A percentile compares a stretch with the other conserved stretches of the same genome.
These are phyloP conservation scores for Hemistola chrysoprasaria DNA, from an alignment of 2,888 invertebrate species.

Conservation along the genomic window DNA sequence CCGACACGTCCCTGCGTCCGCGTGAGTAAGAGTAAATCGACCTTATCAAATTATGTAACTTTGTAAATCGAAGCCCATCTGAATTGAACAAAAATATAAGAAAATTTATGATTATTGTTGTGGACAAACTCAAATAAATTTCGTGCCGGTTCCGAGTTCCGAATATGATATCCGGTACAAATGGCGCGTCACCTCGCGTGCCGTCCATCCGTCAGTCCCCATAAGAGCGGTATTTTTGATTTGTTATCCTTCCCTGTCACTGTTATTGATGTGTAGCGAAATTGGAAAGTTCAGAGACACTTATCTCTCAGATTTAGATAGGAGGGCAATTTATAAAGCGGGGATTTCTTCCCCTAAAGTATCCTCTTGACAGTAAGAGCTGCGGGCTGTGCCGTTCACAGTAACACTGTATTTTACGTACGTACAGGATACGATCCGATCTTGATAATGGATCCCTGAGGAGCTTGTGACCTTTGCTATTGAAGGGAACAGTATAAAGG, in stretches of 20 bases:
- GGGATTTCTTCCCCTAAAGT: slow-evolving; percentile 69
- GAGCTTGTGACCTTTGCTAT: slow-evolving; percentile 13
- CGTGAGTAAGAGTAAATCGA: too few relatives aligned
- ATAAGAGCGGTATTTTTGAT: slow-evolving; percentile 70
- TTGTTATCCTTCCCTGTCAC: slow-evolving; percentile 72
- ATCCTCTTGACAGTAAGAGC: slow-evolving; percentile 60
- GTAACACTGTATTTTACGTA: slow-evolving; percentile 6
- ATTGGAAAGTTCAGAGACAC: slow-evolving; percentile 80
- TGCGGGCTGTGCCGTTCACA: slow-evolving; percentile 24
- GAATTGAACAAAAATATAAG: too few relatives aligned
- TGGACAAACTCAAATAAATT: neutral
- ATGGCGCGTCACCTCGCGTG: slow-evolving; percentile 32
- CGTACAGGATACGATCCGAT: slow-evolving; percentile 20
- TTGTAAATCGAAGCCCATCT: too few relatives aligned
- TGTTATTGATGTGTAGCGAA: slow-evolving; percentile 81
- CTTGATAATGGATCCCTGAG: slow-evolving; percentile 13
- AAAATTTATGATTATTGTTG: slow-evolving; percentile 2
- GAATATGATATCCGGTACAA: slow-evolving; percentile 15
- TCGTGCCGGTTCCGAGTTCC: slow-evolving; percentile 4
- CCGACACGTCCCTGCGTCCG: too few relatives aligned
- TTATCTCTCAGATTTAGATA: slow-evolving; percentile 80
- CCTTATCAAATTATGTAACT: too few relatives aligned
- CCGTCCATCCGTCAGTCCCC: slow-evolving; percentile 47
- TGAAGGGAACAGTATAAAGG: slow-evolving; percentile 7
- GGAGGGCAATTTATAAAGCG: slow-evolving; percentile 79